Conservation (phyloP, 2,888 invertebrate species). For the Trichacis sp. region DNA sequence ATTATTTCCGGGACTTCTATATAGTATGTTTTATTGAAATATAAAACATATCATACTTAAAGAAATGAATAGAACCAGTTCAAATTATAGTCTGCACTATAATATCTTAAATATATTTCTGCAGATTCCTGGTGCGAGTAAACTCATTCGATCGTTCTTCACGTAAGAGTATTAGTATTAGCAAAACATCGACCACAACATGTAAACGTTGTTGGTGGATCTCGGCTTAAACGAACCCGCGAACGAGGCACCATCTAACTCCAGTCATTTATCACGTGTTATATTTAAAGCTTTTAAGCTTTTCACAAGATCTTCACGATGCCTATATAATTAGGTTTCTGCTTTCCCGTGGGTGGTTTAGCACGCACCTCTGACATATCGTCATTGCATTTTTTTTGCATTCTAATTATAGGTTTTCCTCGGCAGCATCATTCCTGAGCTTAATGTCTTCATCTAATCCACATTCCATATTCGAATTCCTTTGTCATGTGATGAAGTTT, state of each 20-base stretch:
- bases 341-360: constrained; percentile 45
- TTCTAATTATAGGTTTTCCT: too few species aligned
- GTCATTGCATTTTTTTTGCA: constrained; percentile 11
- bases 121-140: neutral
- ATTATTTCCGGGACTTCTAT: too few species aligned
- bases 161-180: constrained; percentile 15
- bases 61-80: too few species aligned
- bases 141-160: neutral
- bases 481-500: too few species aligned
- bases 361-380: constrained; percentile 32
- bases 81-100: too few species aligned
- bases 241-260: constrained; percentile 35
- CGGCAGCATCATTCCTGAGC: too few species aligned
- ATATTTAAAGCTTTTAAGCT: constrained; percentile 59
- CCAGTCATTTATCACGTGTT: constrained; percentile 53
- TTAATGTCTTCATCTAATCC: too few species aligned
- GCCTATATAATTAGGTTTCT: constrained; percentile 50
- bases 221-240: constrained; percentile 20
- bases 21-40: too few species aligned
- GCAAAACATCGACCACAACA: constrained; percentile 10
- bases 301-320: constrained; percentile 41
- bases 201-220: constrained; percentile 14
- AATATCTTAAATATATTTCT: too few species aligned
- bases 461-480: too few species aligned
- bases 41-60: too few species aligned